Evolutionary conservation across 23 tunicate species (phyloP), one percentile per base, ranked within the genome.

Genomic region (Phallusia fumigata): DNA sequence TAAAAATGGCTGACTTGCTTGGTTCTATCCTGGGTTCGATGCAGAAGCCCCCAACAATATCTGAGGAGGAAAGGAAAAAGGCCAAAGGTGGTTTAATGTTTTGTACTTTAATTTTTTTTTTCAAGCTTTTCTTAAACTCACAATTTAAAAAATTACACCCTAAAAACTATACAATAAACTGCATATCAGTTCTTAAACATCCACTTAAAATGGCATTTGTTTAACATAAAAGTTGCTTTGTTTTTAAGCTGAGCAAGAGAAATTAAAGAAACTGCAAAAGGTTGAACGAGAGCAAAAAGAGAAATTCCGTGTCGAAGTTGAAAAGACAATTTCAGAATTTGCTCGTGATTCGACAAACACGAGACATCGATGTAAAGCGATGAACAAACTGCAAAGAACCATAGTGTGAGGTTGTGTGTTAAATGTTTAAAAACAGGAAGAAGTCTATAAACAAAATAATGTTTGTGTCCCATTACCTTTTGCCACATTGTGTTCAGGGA

Each of bases 301-400:
- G 84, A 84, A 92, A 33, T 92, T 92, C 80, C 88, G 91, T 5
- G 75, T 83, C 80, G 44, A 76, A 45, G 80, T 84, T 30, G 88
- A 92, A 79, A 73, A 44, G 0, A 53, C 52, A 24, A 75, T 92
- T 32, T 49, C 87, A 40, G 73, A 92, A 36, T 84, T 92, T 51
- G 79, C 84, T 19, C 87, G 87, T 58, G 83, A 87, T 34, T 31
- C 30, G 21, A 50, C 80, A 0, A 80, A 87, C 30, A 92, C 86
- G 12, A 79, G 97, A 79, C 80, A 79, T 30, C 74, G 80, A 65
- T 65, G 80, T 28, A 76, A 87, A 83, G 85, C 97, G 36, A 92
- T 92, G 97, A 84, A 87, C 85, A 92, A 92, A 78, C 58, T 92
- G 40, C 81, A 92, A 75, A 80, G 97, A 87, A 92, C 81, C 11